Evolutionary conservation across 2,888 invertebrate species (phyloP).

Genomic region (Apodemia zela): DNA sequence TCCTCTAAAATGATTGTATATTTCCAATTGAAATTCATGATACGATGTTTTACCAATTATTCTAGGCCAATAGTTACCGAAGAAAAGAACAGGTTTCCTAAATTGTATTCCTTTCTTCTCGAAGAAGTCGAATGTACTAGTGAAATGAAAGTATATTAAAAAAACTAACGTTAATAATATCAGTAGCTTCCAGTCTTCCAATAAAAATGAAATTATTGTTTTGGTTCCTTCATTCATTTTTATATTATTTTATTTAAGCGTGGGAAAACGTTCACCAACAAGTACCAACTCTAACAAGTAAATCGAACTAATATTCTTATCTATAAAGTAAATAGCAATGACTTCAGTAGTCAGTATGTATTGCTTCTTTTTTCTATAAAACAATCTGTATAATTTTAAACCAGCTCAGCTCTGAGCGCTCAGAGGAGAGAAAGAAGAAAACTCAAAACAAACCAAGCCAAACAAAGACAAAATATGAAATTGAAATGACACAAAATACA

Average conservation of each 20-base stretch:
- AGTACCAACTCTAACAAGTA: neutral
- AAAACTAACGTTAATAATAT: conserved; percentile 50
- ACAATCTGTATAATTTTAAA: too few relatives aligned
- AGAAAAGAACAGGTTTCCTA: conserved; percentile 66
- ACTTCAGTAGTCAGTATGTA: too few relatives aligned
- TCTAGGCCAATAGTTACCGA: conserved; percentile 70
- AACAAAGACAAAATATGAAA: too few relatives aligned
- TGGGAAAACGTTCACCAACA: neutral
- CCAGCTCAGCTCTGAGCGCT: too few relatives aligned
- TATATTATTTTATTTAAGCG: neutral
- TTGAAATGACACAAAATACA: too few relatives aligned
- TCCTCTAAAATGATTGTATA: conserved; percentile 71
- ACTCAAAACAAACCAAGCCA: too few relatives aligned
- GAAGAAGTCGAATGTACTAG: conserved; percentile 67
- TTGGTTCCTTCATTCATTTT: conserved; percentile 11
- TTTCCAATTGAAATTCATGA: conserved; percentile 65
- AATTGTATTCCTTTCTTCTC: conserved; percentile 64
- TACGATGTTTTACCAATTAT: conserved; percentile 62
- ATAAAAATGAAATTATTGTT: conserved; percentile 41
- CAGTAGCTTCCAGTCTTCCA: conserved; percentile 60
- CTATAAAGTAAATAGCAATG: too few relatives aligned
- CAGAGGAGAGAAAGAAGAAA: too few relatives aligned
- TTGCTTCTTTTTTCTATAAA: too few relatives aligned
- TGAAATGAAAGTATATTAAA: conserved; percentile 60
- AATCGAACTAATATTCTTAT: too few relatives aligned